These are phyloP conservation scores for Ammospiza caudacuta DNA, from an alignment of 2,113 vertebrate genomes.

Conservation along the genomic window DNA sequence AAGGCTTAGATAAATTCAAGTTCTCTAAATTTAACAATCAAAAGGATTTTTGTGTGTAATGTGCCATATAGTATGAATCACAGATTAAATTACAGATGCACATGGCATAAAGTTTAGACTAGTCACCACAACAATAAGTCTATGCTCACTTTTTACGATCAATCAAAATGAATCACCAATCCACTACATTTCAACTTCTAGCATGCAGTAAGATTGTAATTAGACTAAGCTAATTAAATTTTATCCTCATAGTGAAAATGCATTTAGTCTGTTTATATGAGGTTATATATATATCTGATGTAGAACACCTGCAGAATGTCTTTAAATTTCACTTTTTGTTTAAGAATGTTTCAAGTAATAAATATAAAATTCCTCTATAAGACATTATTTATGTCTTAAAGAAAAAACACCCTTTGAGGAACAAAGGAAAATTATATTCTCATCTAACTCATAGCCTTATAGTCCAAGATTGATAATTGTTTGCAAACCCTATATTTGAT, in stretches of 20 bases:
- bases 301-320: constrained; percentile 26
- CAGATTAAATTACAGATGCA: constrained; percentile 63
- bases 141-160: constrained; percentile 69
- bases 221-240: constrained; percentile 72
- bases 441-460: constrained; percentile 19
- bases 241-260: constrained; percentile 45
- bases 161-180: constrained; percentile 68
- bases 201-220: constrained; percentile 56
- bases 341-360: constrained; percentile 23
- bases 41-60: constrained; percentile 18
- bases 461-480: constrained; percentile 68
- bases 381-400: constrained; percentile 35
- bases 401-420: constrained; percentile 28
- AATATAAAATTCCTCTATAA: neutral
- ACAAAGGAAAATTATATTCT: constrained; percentile 57
- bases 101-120: constrained; percentile 35
- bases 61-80: constrained; percentile 51
- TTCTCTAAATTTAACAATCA: constrained; percentile 37
- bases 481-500: constrained; percentile 73
- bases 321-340: constrained; percentile 48
- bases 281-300: neutral
- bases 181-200: constrained; percentile 67
- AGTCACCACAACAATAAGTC: constrained; percentile 67
- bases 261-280: constrained; percentile 51
- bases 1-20: neutral